phyloP scores from a whole-genome alignment of 64 coral and sea anemone genomes.

The Stichodactyla mertensii region DNA sequence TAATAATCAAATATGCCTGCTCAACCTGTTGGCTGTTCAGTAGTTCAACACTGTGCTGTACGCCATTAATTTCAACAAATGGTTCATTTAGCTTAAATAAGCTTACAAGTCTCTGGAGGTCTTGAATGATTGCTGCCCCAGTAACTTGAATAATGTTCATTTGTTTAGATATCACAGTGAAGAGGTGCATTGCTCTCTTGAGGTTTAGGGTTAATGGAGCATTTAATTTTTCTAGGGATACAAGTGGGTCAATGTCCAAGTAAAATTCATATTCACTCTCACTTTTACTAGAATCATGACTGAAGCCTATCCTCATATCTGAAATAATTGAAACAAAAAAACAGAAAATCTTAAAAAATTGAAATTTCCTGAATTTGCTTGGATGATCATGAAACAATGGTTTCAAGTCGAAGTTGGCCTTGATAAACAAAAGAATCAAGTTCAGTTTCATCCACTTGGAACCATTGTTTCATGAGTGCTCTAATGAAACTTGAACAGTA shows the following conservation, averaged over 20 bases:
- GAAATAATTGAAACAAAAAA: background rate
- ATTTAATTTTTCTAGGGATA: slow-evolving; percentile 71
- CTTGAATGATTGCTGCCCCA: slow-evolving; percentile 59
- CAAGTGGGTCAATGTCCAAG: slow-evolving; percentile 66
- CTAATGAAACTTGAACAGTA: no score
- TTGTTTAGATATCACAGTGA: slow-evolving; percentile 57
- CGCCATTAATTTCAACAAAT: slow-evolving; percentile 63
- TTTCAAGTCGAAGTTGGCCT: no score
- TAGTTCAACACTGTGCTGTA: slow-evolving; percentile 65
- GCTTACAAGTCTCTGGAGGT: slow-evolving; percentile 60
- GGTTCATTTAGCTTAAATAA: slow-evolving; percentile 66
- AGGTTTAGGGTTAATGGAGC: slow-evolving; percentile 52
- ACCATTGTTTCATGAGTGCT: no score
- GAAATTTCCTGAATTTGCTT: no score
- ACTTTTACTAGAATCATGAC: slow-evolving; percentile 33
- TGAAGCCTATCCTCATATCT: slow-evolving; percentile 92
- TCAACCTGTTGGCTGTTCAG: slow-evolving; percentile 83
- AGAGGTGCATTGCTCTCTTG: slow-evolving; percentile 64
- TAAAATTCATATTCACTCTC: slow-evolving; percentile 84
- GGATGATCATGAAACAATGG: no score
- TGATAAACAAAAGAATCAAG: no score
- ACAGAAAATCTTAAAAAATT: no score
- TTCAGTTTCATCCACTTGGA: no score
- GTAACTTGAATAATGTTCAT: slow-evolving; percentile 59
- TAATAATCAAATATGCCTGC: slow-evolving; percentile 79